phyloP scores from a whole-genome alignment of 2,113 vertebrate genomes.

The Trachemys scripta region DNA sequence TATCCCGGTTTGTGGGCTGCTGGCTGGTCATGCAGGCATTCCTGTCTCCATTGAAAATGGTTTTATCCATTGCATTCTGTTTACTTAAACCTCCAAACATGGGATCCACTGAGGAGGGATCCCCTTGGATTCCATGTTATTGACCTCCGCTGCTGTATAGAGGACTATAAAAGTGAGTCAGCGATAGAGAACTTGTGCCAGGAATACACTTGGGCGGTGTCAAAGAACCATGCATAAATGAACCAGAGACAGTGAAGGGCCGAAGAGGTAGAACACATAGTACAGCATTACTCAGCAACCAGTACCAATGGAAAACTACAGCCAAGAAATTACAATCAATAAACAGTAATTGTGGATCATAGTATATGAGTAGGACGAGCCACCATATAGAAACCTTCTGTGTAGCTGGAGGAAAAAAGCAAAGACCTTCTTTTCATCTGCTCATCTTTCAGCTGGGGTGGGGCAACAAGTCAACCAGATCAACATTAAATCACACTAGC shows the following conservation, averaged over 20 bases:
- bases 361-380: neutral
- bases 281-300: neutral
- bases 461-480: neutral
- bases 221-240: neutral
- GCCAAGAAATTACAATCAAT: neutral
- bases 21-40: neutral
- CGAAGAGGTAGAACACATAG: neutral
- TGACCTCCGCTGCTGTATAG: neutral
- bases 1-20: neutral
- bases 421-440: neutral
- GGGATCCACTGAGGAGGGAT: neutral
- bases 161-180: neutral
- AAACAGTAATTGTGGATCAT: rapidly evolving
- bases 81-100: neutral
- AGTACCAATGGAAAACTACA: neutral
- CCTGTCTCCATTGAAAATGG: neutral
- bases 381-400: neutral
- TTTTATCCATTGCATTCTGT: neutral
- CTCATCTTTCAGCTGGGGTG: neutral
- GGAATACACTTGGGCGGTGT: neutral
- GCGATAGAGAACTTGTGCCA: neutral
- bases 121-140: neutral
- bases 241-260: neutral
- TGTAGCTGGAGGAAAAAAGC: neutral
- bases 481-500: neutral